These are phyloP conservation scores for Astropecten irregularis DNA, from an alignment of 53 echinoderm and acorn worm genomes.

Conservation along the genomic window DNA sequence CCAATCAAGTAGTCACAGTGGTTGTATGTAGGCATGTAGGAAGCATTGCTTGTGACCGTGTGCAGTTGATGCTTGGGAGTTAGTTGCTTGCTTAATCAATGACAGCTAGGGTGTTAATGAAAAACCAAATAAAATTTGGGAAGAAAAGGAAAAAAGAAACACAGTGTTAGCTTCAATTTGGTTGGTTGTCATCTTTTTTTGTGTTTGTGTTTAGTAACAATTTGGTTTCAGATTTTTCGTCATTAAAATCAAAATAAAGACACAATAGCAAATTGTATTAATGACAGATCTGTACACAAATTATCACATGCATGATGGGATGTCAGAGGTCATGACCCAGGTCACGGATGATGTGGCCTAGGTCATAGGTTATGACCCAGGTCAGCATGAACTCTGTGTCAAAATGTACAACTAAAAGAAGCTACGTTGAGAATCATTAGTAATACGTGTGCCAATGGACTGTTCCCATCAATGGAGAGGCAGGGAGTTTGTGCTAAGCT, in stretches of 20 bases:
- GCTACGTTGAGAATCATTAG: slow-evolving; percentile 51
- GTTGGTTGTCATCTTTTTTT: too few relatives aligned
- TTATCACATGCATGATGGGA: slow-evolving; percentile 58
- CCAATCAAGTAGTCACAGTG: slow-evolving; percentile 33
- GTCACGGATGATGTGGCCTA: neutral
- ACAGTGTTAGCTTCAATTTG: slow-evolving; percentile 52
- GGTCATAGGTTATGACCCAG: slow-evolving; percentile 39
- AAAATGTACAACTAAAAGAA: slow-evolving; percentile 45
- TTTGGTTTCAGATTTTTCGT: too few relatives aligned
- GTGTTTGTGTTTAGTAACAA: neutral
- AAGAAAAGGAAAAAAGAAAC: slow-evolving; percentile 60
- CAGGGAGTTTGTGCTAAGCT: neutral
- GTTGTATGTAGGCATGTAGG: slow-evolving; percentile 19
- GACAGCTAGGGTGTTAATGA: slow-evolving; percentile 65
- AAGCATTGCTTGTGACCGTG: slow-evolving; percentile 36
- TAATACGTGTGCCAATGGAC: slow-evolving; percentile 30
- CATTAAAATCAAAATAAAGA: slow-evolving; percentile 26
- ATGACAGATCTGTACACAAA: slow-evolving; percentile 50
- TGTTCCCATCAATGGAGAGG: slow-evolving; percentile 36
- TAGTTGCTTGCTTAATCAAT: slow-evolving; percentile 59
- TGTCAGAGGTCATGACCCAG: slow-evolving; percentile 50
- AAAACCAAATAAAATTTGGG: slow-evolving; percentile 60
- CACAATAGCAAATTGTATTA: slow-evolving; percentile 46
- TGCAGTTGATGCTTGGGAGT: slow-evolving; percentile 38
- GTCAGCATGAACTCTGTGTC: slow-evolving; percentile 12